phyloP scores from a whole-genome alignment of 2,113 vertebrate genomes.

The Stigmatopora nigra region DNA sequence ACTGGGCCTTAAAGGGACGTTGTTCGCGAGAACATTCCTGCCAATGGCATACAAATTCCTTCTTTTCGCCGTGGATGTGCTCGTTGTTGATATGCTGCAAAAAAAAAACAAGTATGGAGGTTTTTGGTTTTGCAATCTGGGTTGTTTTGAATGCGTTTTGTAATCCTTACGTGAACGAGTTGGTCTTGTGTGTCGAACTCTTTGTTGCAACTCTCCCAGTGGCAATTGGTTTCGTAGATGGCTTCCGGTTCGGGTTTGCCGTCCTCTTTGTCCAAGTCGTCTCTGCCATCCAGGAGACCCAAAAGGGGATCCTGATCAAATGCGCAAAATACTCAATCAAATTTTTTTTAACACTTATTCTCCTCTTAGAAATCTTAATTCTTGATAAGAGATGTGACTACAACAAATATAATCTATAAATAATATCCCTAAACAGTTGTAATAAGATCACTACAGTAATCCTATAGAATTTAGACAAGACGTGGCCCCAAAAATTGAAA shows the following conservation, averaged over 20 bases:
- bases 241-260: constrained; percentile 85
- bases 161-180: constrained; percentile 84
- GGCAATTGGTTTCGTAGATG: constrained; percentile 93
- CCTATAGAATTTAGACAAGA: too few relatives aligned
- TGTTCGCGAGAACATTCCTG: constrained; percentile 90
- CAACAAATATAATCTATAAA: too few relatives aligned
- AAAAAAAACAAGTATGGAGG: neutral
- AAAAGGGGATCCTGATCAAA: constrained; percentile 80
- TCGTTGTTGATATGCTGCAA: constrained; percentile 95
- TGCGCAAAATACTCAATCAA: neutral
- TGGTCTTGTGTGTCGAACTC: constrained; percentile 97
- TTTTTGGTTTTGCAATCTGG: neutral
- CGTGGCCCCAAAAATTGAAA: too few relatives aligned
- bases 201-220: constrained; percentile 91
- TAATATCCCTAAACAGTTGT: neutral
- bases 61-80: constrained; percentile 96
- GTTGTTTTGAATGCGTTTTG: neutral
- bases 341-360: neutral
- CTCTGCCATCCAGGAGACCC: constrained; percentile 82
- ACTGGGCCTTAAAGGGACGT: constrained; percentile 96
- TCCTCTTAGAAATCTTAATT: neutral
- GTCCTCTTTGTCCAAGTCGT: constrained; percentile 90
- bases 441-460: neutral
- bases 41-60: constrained; percentile 98
- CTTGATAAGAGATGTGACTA: neutral